Evolutionary conservation across 1,140 invertebrate genomes (phyloP).

Genomic region (Listronotus bonariensis): DNA sequence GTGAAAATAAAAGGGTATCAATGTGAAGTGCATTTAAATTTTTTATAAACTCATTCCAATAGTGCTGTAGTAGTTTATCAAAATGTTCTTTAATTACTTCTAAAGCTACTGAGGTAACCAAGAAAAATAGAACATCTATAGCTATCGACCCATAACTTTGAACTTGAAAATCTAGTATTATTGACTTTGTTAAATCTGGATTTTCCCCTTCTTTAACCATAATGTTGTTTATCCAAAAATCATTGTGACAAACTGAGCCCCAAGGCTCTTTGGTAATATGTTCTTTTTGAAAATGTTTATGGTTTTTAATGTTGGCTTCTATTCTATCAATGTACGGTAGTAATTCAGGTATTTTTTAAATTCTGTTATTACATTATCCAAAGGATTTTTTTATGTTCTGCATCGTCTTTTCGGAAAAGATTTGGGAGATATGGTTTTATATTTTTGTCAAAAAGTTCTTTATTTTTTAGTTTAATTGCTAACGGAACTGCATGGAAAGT

Average conservation of each 20-base stretch:
- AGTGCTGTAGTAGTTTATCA: slow-evolving; percentile 56
- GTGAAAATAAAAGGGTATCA: slow-evolving; percentile 23
- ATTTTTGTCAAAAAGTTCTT: slow-evolving; percentile 54
- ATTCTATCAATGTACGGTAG: neutral
- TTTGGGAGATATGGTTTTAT: slow-evolving; percentile 45
- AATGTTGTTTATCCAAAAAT: slow-evolving; percentile 67
- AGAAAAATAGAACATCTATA: slow-evolving; percentile 60
- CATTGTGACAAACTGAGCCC: slow-evolving; percentile 59
- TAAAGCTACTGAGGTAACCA: slow-evolving; percentile 57
- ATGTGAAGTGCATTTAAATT: slow-evolving; percentile 23
- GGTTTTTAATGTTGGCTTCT: neutral
- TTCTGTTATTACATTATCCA: neutral
- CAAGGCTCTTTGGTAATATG: slow-evolving; percentile 50
- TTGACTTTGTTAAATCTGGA: neutral
- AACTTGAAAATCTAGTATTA: too few relatives aligned
- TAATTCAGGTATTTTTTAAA: neutral
- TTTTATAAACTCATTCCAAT: slow-evolving; percentile 57
- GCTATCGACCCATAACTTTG: neutral
- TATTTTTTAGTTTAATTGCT: slow-evolving; percentile 52
- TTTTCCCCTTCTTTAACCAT: slow-evolving; percentile 53
- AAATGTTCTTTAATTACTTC: slow-evolving; percentile 50
- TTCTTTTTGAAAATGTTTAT: neutral
- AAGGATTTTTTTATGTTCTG: neutral
- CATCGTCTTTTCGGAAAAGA: neutral
- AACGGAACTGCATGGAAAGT: slow-evolving; percentile 54